Percentiles rank a stretch among this genome's conserved stretches.
These are phyloP conservation scores for Nannospalax galili DNA, from an alignment of 2,113 vertebrate species.

Conservation along the genomic window DNA sequence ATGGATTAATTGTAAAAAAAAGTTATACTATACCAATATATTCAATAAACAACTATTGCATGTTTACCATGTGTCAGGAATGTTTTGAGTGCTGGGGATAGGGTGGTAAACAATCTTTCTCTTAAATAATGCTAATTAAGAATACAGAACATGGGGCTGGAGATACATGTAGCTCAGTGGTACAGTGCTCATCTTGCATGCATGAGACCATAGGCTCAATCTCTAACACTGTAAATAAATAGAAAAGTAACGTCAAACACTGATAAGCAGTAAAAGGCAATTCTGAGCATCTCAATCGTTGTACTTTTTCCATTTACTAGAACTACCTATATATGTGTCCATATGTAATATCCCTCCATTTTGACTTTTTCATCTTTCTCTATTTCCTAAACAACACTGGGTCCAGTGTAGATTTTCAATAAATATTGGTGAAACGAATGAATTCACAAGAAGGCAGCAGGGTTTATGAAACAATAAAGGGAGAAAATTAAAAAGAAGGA, in stretches of 20 bases:
- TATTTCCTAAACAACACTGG: neutral
- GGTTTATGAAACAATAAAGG: neutral
- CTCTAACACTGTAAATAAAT: neutral
- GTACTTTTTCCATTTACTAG: neutral
- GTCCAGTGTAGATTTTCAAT: neutral
- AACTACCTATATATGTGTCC: neutral
- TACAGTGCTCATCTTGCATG: neutral
- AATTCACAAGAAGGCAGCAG: neutral
- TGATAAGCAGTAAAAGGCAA: neutral
- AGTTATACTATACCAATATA: neutral
- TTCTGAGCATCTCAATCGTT: neutral
- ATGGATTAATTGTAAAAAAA: neutral
- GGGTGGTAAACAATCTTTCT: neutral
- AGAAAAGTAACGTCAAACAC: neutral
- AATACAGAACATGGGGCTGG: neutral
- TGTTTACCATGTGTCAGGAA: neutral
- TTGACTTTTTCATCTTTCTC: neutral
- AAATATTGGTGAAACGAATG: neutral
- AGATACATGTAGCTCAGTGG: neutral
- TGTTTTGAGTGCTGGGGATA: neutral
- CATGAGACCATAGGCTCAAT: neutral
- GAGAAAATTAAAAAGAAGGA: neutral
- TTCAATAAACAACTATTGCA: neutral
- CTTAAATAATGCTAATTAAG: neutral
- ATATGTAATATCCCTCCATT: neutral